These are phyloP conservation scores for Oostethus manadensis DNA, from an alignment of 2,113 vertebrate genomes.

Conservation along the genomic window DNA sequence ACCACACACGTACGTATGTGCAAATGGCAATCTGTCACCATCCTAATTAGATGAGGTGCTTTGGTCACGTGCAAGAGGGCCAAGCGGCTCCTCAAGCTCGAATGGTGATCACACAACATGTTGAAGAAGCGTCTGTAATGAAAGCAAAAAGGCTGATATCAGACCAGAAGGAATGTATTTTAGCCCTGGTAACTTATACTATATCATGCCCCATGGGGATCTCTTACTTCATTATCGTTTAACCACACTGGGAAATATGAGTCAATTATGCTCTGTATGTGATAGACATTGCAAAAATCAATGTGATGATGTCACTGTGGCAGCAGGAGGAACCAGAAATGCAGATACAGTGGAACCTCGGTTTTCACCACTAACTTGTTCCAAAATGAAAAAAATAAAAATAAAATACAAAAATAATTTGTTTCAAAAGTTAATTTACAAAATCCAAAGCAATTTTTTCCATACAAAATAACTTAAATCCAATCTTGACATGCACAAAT, in stretches of 20 bases:
- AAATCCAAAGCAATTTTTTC: too few relatives aligned
- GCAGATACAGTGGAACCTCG: not conserved
- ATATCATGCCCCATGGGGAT: slow-evolving; percentile 28
- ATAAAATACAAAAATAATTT: too few relatives aligned
- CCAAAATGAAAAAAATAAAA: too few relatives aligned
- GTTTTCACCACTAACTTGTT: too few relatives aligned
- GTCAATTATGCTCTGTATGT: slow-evolving; percentile 29
- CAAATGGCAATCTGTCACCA: slow-evolving; percentile 70
- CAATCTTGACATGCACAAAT: too few relatives aligned
- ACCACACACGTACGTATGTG: slow-evolving; percentile 37
- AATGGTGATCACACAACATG: slow-evolving; percentile 13
- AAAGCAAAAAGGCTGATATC: slow-evolving; percentile 1
- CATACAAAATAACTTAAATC: too few relatives aligned
- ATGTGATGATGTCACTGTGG: slow-evolving; percentile 58
- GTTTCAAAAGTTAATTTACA: too few relatives aligned
- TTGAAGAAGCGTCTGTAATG: slow-evolving; percentile 12
- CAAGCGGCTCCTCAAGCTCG: slow-evolving; percentile 26
- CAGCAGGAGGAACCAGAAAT: slow-evolving; percentile 30
- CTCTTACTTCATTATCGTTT: slow-evolving; percentile 31
- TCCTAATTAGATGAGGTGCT: slow-evolving; percentile 57
- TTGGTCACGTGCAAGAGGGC: slow-evolving; percentile 53
- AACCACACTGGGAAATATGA: slow-evolving; percentile 55
- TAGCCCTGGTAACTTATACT: slow-evolving; percentile 19
- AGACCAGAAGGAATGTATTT: slow-evolving; percentile 10
- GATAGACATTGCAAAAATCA: slow-evolving; percentile 41